Conservation (phyloP, 2,113 vertebrate genomes). For the Tiliqua scincoides region DNA sequence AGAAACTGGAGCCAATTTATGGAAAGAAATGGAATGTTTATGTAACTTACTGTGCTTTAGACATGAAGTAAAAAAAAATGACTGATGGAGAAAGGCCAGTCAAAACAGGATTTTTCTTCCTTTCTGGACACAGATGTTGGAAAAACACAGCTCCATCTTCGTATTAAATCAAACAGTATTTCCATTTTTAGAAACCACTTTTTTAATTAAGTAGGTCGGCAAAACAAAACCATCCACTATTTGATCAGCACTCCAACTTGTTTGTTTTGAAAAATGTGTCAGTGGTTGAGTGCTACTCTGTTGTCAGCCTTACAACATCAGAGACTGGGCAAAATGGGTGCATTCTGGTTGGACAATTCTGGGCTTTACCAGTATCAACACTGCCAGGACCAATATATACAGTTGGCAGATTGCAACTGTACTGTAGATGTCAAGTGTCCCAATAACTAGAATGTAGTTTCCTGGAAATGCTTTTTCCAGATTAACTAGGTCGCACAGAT, state of each 20-base stretch:
- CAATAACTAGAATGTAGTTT: slow-evolving; percentile 62
- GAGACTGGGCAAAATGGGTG: slow-evolving; percentile 62
- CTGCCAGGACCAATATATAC: slow-evolving; percentile 67
- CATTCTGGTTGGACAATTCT: slow-evolving; percentile 60
- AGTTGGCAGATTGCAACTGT: slow-evolving; percentile 70
- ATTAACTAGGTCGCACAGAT: slow-evolving; percentile 61
- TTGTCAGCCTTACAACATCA: slow-evolving; percentile 59
- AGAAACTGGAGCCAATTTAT: slow-evolving; percentile 81
- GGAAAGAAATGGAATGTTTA: slow-evolving; percentile 86
- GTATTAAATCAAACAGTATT: slow-evolving; percentile 63
- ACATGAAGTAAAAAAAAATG: slow-evolving; percentile 71
- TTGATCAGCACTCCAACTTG: slow-evolving; percentile 64
- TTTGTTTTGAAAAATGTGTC: slow-evolving; percentile 56
- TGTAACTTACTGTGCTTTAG: slow-evolving; percentile 84
- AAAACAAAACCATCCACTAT: slow-evolving; percentile 60
- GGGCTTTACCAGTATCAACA: slow-evolving; percentile 66
- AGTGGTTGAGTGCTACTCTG: slow-evolving; percentile 54
- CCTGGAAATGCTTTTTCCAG: slow-evolving; percentile 58
- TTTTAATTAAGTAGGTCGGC: slow-evolving; percentile 81
- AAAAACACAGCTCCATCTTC: slow-evolving; percentile 71
- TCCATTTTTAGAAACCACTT: slow-evolving; percentile 76
- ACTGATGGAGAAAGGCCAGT: slow-evolving; percentile 78
- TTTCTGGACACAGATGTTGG: slow-evolving; percentile 86
- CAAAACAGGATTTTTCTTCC: slow-evolving; percentile 85
- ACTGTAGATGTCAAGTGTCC: slow-evolving; percentile 76